Evolutionary conservation across 2,888 invertebrate species (phyloP), one percentile per base, ranked within the genome.

Genomic region (Callinectes sapidus): DNA sequence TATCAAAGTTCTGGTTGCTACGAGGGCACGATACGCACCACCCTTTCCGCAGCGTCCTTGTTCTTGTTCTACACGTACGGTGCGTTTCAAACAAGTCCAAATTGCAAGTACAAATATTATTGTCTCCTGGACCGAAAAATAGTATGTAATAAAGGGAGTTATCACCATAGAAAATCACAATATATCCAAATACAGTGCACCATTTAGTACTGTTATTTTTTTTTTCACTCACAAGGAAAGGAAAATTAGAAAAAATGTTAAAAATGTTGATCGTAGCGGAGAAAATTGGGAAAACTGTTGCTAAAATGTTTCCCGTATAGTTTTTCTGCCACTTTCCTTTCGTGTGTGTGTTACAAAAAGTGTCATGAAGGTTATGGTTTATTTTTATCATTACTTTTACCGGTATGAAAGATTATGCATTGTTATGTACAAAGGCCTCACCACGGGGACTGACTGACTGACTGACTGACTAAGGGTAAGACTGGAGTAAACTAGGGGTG

Each of bases 371-470:
- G 18, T 77, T 81, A 28, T 71, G 8, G 10, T 81, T 35, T 81
- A 0, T 81, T 81, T 13, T 81, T 81, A 32, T 81, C 81, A 35
- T 35, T 35, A 23, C 23, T 28, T 81, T 35, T 32, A 35, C 35
- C 81, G 32, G 81, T 81, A 81, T 28, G 71, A 81, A 81, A 81
- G 16, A 81, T 81, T 81, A 81, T 81, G 81, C 81, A 32, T 81
- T 35, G 81, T 32, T 81, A 81, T 81, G 81, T 81, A 81, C 81
- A 81, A 81, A 81, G 35, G 81, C 81, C 35, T 81, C 81, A 81
- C 81, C 35, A 35, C 81, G 35, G 81, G 35, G 81, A 35, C 35
- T 81, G 35, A 35, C 81, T 81, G 81, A 35, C 81, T 81, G 81
- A 81, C 81, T 81, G 81, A 16, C 16, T 81, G 81, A 35, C 81